phyloP scores from a whole-genome alignment of 2,888 invertebrate genomes.

The Saturnia pavonia region DNA sequence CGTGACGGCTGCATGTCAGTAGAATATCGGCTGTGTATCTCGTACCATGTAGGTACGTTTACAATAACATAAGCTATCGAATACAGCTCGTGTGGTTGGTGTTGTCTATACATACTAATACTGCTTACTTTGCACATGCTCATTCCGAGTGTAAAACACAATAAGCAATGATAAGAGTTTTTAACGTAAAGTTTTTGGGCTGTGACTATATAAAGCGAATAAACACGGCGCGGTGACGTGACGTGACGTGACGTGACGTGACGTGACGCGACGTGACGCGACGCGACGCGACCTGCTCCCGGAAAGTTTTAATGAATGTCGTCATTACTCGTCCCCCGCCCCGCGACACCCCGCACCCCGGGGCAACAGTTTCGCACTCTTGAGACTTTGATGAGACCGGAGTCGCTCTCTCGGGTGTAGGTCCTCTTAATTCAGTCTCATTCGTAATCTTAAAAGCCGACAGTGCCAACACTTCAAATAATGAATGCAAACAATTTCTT shows the following conservation, averaged over 20 bases:
- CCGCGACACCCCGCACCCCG: background rate
- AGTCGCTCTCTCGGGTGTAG: background rate
- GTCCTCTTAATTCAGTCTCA: background rate
- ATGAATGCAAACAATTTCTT: background rate
- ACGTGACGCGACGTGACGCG: background rate
- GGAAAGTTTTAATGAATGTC: slow-evolving; percentile 7
- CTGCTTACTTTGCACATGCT: background rate
- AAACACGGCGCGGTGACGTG: background rate
- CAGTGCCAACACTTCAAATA: background rate
- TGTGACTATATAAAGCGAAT: background rate
- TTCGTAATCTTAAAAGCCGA: background rate
- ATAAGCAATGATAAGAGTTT: background rate
- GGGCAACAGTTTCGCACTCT: background rate
- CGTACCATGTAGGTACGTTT: too few species aligned
- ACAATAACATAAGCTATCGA: too few species aligned
- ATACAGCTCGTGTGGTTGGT: too few species aligned
- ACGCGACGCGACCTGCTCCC: background rate
- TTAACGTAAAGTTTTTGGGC: background rate
- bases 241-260: background rate
- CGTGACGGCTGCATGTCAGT: too few species aligned
- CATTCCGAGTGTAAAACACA: background rate
- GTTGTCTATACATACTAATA: too few species aligned
- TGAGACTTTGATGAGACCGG: background rate
- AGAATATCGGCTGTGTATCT: too few species aligned
- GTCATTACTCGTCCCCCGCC: background rate